Base-by-base conservation (phyloP, 2,888 invertebrate species). In the Pardosa pseudoannulata region DNA sequence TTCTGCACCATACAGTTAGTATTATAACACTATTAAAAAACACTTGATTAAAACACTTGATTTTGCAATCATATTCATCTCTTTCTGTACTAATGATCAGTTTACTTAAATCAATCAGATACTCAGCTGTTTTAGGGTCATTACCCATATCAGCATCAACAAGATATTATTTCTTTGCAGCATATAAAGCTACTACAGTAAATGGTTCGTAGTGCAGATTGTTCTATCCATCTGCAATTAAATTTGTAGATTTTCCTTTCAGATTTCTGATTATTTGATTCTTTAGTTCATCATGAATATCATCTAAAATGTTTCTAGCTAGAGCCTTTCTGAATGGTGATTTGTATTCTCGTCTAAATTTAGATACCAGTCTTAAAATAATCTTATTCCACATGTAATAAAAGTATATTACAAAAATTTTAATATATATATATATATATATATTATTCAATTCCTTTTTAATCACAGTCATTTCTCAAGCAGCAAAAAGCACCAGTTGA, bases 1-100 rank as follows among this genome's bases (percentile, higher is more conserved):
- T 74, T 74, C 62, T 74, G 31, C n/a, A 36, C 62, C 74, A 74
- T 62, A 23, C 62, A 32, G 36, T 74, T 74, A 19, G 74, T 32
- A 27, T 56, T 72, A 41, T 74, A 32, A 31, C 32, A n/a, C n/a
- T n/a, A n/a, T n/a, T n/a, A n/a, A n/a, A n/a, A n/a, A n/a, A n/a
- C n/a, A n/a, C n/a, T n/a, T n/a, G n/a, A 56, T 62, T 23, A 46
- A 72, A 27, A 72, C 72, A 50, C 50, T 36, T 50, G 28, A 72
- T 28, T 72, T 39, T 72, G 28, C 72, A 72, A 72, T 72, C 29
- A 31, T 72, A 46, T 72, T 72, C 50, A 7, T 72, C 72, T 23
- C 28, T 46, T 50, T 28, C 36, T 23, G 62, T 74, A n/a, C 32
- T 36, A 19, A 74, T 74, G 0, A 62, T 62, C 11, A 64, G 27